Conservation (phyloP, 2,888 invertebrate species). For the Melanchra persicariae region DNA sequence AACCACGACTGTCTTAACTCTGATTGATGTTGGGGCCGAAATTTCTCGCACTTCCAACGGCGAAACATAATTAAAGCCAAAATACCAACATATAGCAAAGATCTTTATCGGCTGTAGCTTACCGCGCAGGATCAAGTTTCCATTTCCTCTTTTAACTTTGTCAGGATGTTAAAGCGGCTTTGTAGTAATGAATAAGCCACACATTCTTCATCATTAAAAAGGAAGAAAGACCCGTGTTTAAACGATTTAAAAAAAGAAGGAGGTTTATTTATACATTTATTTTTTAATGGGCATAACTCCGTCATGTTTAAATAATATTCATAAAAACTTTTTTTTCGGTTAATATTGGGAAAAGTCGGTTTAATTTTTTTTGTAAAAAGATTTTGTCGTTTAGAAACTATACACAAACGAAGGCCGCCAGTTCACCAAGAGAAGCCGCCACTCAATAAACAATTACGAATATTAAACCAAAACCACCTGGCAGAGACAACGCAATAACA, state of each 20-base stretch:
- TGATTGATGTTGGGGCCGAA: neutral
- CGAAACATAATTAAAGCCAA: conserved; percentile 1
- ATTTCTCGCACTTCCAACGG: neutral
- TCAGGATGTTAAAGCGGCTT: conserved; percentile 26
- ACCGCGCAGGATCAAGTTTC: conserved; percentile 25
- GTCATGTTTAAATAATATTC: no score
- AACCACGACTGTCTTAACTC: neutral
- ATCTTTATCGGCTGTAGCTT: conserved; percentile 19
- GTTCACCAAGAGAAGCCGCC: neutral
- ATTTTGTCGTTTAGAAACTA: neutral
- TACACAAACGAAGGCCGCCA: no score
- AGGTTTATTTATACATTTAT: no score
- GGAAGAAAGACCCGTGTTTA: no score
- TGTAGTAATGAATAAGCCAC: neutral
- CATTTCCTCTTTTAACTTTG: conserved; percentile 18
- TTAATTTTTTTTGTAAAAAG: no score
- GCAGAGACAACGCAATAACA: conserved; percentile 5
- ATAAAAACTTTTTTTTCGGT: no score
- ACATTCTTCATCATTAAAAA: neutral
- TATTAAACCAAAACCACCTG: conserved; percentile 2
- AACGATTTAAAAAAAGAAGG: no score
- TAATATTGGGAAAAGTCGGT: no score
- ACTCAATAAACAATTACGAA: neutral
- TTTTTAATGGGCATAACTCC: no score
- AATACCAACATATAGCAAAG: neutral